Percentiles rank a stretch among this genome's conserved stretches.
These are phyloP conservation scores for Celastrina argiolus DNA, from an alignment of 2,888 invertebrate species.

Conservation along the genomic window DNA sequence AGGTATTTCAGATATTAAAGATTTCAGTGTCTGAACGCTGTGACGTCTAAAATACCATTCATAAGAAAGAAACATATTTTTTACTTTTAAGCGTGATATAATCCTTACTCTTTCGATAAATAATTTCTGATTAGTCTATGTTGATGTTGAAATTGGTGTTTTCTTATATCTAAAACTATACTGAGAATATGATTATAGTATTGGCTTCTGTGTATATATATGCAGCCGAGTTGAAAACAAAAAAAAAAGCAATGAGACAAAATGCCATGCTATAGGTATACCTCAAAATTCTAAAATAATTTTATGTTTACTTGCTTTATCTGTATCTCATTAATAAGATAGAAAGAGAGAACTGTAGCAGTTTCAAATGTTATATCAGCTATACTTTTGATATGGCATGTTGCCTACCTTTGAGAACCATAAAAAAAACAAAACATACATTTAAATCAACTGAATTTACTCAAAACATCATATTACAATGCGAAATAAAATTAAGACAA, in stretches of 20 bases:
- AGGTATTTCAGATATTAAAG: not conserved
- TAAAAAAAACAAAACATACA: conserved; percentile 41
- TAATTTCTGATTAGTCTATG: not conserved
- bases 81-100: not conserved
- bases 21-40: too few relatives aligned
- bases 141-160: conserved; percentile 1
- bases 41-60: too few relatives aligned
- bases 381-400: not conserved
- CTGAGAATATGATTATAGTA: not conserved
- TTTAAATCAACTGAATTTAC: conserved; percentile 61
- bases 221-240: not conserved
- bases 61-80: not conserved
- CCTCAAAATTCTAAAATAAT: too few relatives aligned
- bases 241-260: not conserved
- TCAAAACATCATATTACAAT: conserved; percentile 48
- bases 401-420: not conserved
- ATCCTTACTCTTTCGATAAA: not conserved
- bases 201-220: conserved; percentile 2
- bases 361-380: not conserved
- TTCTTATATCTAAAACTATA: conserved; percentile 3
- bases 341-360: too few relatives aligned
- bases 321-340: too few relatives aligned
- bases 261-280: too few relatives aligned
- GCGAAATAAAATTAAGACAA: conserved; percentile 40
- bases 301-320: too few relatives aligned